Evolutionary conservation across 2,888 invertebrate genomes (phyloP), one percentile per base, ranked within the genome.

Genomic region (Hypena proboscidalis): DNA sequence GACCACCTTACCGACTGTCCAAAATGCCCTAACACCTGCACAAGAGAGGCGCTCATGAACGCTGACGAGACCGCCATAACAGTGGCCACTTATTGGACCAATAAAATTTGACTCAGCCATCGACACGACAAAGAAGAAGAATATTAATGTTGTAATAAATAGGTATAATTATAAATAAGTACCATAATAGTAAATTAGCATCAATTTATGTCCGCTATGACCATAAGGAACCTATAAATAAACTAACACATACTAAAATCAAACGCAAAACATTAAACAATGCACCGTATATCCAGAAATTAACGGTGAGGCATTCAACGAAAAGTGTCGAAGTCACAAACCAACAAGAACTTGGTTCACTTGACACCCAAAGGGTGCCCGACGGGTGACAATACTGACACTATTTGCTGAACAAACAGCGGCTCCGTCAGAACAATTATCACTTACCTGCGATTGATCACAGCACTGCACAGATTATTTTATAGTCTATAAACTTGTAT

Each of bases 401-500:
- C 64, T 86, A 79, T 86, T 85, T 85, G 79, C 74, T 63, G 62
- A 58, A 64, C 84, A 87, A 88, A 90, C 83, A 83, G 78, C 83
- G 80, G 79, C 81, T 71, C 76, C 79, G 80, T 80, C 77, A 77
- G 77, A 83, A 72, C 86, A 90, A 90, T 90, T 89, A 90, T 83
- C 90, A 90, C 90, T 90, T 86, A 90, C 90, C 90, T 89, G 89
- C 70, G 84, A 90, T 85, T 80, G 85, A 87, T 81, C 88, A 86
- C 87, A 80, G 81, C 85, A 87, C 87, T 79, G 77, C 82, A 85
- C 86, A 85, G 86, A 84, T 90, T n/a, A n/a, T n/a, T n/a, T 88
- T 87, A 89, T 85, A 77, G 90, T 84, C 85, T 83, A 88, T 88
- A 86, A 89, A 88, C 86, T 82, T 72, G 82, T 85, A 87, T 87